Conservation (phyloP, 2,113 vertebrate genomes). For the Suricata suricatta region DNA sequence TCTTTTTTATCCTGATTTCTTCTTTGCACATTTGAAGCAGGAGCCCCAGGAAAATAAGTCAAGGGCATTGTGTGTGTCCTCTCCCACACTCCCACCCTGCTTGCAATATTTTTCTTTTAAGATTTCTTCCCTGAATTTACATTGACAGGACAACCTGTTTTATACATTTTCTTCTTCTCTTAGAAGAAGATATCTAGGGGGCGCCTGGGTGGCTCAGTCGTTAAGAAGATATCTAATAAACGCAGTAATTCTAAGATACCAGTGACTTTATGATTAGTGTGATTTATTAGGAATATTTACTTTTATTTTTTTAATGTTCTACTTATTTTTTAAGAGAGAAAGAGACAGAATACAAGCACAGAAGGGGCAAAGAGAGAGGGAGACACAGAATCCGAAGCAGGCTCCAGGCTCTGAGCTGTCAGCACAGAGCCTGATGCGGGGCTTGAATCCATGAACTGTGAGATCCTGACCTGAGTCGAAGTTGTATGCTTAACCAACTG, state of each 20-base stretch:
- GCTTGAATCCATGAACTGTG: no score
- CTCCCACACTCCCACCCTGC: neutral
- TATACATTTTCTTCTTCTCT: neutral
- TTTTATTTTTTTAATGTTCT: neutral
- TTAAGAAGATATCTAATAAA: neutral
- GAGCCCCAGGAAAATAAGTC: neutral
- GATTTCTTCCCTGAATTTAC: neutral
- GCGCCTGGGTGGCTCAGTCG: no score
- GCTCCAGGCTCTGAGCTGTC: no score
- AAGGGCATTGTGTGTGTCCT: neutral
- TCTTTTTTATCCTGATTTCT: neutral
- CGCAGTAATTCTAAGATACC: neutral
- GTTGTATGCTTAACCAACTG: no score
- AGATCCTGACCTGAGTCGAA: no score
- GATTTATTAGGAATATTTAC: neutral
- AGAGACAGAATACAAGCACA: no score
- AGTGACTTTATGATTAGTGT: neutral
- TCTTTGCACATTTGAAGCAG: neutral
- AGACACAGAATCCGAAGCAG: no score
- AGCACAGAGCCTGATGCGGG: no score
- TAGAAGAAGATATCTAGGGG: neutral
- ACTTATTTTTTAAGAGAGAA: no score
- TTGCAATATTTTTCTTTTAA: neutral
- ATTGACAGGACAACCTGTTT: neutral
- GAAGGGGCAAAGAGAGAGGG: no score